Evolutionary conservation across 2,797 vertebrate species (phyloP).

Genomic region (Propithecus perrieri): DNA sequence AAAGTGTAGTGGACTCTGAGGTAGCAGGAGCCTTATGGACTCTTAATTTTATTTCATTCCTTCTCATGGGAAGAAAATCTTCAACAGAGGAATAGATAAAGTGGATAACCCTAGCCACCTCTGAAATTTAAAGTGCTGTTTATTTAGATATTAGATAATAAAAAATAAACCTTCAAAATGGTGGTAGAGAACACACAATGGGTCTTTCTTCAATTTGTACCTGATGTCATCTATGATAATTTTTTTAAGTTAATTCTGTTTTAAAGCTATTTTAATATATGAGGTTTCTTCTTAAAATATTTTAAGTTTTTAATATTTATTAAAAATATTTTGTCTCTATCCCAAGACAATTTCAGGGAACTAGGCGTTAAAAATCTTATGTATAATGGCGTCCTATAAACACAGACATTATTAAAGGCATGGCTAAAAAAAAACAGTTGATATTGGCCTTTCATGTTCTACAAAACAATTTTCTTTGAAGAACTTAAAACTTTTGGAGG

Average conservation of each 20-base stretch:
- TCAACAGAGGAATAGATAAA: neutral
- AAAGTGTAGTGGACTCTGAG: neutral
- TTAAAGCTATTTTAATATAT: neutral
- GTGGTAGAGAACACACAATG: neutral
- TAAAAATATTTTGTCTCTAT: neutral
- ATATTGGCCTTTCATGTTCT: neutral
- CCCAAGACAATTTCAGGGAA: neutral
- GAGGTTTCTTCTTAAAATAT: neutral
- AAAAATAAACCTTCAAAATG: neutral
- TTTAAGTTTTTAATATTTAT: neutral
- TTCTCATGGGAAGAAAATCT: neutral
- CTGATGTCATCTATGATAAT: neutral
- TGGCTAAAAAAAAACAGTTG: neutral
- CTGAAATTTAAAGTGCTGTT: neutral
- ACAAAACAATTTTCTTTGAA: slow-evolving; percentile 13
- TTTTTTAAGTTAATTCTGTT: neutral
- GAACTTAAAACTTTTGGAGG: neutral
- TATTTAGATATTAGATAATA: neutral
- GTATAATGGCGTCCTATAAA: neutral
- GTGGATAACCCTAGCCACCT: neutral
- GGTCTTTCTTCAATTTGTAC: neutral
- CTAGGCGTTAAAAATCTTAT: neutral
- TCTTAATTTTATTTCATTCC: neutral
- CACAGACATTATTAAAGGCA: neutral
- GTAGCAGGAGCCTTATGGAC: neutral